phyloP scores from a whole-genome alignment of 1,140 invertebrate genomes.

The Drosophila serrata region DNA sequence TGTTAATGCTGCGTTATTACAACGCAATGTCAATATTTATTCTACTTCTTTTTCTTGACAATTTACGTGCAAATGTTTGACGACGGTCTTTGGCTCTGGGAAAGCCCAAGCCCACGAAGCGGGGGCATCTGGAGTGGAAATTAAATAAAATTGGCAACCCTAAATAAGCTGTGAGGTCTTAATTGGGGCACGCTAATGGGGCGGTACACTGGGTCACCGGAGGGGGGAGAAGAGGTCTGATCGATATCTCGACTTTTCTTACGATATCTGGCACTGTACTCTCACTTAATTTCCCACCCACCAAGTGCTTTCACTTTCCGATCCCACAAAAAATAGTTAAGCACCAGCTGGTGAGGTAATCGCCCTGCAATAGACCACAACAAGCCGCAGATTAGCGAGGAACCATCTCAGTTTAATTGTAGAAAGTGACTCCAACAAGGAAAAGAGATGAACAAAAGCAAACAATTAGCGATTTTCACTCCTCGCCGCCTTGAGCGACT shows the following conservation, averaged over 20 bases:
- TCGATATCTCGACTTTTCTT: conserved; percentile 26
- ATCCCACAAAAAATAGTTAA: conserved; percentile 21
- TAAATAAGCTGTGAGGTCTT: conserved; percentile 66
- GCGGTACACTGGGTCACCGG: conserved; percentile 8
- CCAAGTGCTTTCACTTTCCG: conserved; percentile 42
- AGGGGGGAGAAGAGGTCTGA: background rate
- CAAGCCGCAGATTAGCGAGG: conserved; percentile 27
- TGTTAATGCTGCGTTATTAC: conserved; percentile 82
- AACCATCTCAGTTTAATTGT: conserved; percentile 70
- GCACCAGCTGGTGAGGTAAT: conserved; percentile 29
- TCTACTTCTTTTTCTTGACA: conserved; percentile 48
- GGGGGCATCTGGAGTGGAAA: conserved; percentile 41
- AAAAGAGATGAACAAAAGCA: conserved; percentile 60
- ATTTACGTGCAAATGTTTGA: conserved; percentile 73
- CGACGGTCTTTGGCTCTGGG: conserved; percentile 33
- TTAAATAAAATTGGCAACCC: conserved; percentile 78
- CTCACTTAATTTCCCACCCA: conserved; percentile 27
- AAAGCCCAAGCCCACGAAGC: too few relatives aligned
- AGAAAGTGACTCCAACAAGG: conserved; percentile 48
- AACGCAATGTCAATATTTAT: conserved; percentile 82
- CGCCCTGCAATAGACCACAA: conserved; percentile 31
- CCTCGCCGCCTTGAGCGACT: background rate
- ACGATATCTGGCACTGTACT: background rate
- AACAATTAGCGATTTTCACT: conserved; percentile 74
- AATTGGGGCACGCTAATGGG: conserved; percentile 54